These are phyloP conservation scores for Lytechinus variegatus DNA, from an alignment of 35 echinoderm and acorn worm genomes.

Conservation along the genomic window DNA sequence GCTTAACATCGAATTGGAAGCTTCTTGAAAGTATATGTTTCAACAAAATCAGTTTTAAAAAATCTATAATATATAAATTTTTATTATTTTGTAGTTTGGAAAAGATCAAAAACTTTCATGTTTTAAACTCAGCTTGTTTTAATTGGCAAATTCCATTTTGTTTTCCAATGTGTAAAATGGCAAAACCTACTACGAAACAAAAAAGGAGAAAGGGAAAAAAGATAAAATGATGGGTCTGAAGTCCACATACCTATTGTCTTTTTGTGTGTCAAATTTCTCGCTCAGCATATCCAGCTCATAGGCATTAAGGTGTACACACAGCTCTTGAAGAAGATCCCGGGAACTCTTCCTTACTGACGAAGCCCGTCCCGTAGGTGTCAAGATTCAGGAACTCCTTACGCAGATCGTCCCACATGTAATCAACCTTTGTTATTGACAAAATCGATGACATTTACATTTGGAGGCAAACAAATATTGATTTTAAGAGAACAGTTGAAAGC, in stretches of 20 bases:
- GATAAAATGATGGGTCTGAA: neutral
- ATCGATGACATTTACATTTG: neutral
- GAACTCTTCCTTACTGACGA: slow-evolving; percentile 82
- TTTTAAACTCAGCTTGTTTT: too few relatives aligned
- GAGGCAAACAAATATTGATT: neutral
- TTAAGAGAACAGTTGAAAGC: neutral
- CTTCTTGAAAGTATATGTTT: too few relatives aligned
- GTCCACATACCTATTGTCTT: slow-evolving; percentile 67
- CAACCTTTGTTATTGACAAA: slow-evolving; percentile 59
- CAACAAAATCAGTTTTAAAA: too few relatives aligned
- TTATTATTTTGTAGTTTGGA: too few relatives aligned
- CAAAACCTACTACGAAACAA: too few relatives aligned
- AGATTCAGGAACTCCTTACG: slow-evolving; percentile 83
- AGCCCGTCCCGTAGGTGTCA: slow-evolving; percentile 83
- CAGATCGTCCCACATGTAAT: slow-evolving; percentile 95
- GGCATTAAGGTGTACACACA: slow-evolving; percentile 85
- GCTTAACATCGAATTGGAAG: too few relatives aligned
- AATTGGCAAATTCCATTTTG: too few relatives aligned
- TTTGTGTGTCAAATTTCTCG: slow-evolving; percentile 82
- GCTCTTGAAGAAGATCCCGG: slow-evolving; percentile 80
- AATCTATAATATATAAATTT: too few relatives aligned
- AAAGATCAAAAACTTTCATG: too few relatives aligned
- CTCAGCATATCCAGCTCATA: slow-evolving; percentile 85
- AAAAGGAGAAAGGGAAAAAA: neutral
- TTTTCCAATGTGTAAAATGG: too few relatives aligned